phyloP scores from a whole-genome alignment of 2,113 vertebrate species.

The Oophaga pumilio region DNA sequence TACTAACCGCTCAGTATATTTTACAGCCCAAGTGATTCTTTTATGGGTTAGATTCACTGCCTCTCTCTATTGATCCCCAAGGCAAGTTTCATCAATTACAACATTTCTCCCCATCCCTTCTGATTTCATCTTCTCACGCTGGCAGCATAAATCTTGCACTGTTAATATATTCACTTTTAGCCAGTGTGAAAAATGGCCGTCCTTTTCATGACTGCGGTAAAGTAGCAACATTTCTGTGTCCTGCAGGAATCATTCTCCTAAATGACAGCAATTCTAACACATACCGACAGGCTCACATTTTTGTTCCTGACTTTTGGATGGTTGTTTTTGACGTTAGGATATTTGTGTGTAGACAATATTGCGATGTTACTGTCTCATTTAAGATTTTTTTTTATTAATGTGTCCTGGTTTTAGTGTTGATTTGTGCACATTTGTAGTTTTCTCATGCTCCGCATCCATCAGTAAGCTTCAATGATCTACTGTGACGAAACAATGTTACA shows the following conservation, averaged over 20 bases:
- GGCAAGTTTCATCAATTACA: conserved; percentile 47
- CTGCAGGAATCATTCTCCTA: conserved; percentile 3
- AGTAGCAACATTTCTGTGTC: conserved; percentile 5
- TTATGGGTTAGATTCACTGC: conserved; percentile 10
- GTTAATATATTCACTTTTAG: conserved; percentile 47
- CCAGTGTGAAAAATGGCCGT: conserved; percentile 37
- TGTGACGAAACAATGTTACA: background rate
- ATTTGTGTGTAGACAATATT: background rate
- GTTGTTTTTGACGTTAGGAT: background rate
- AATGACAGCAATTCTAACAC: conserved; percentile 29
- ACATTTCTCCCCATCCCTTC: conserved; percentile 26
- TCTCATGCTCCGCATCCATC: background rate
- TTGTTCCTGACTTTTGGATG: background rate
- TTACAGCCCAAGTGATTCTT: background rate
- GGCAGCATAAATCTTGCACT: conserved; percentile 28
- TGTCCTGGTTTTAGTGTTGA: too few relatives aligned
- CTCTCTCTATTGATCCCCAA: conserved; percentile 48
- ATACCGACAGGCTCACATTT: background rate
- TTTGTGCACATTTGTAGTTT: too few relatives aligned
- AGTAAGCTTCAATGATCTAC: background rate
- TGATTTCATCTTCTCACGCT: conserved; percentile 30
- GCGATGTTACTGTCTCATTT: background rate
- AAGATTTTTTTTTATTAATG: background rate
- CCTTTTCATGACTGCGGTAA: background rate
- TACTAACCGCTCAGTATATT: background rate